Conservation (phyloP, 1,140 invertebrate genomes). For the Eurosta solidaginis region DNA sequence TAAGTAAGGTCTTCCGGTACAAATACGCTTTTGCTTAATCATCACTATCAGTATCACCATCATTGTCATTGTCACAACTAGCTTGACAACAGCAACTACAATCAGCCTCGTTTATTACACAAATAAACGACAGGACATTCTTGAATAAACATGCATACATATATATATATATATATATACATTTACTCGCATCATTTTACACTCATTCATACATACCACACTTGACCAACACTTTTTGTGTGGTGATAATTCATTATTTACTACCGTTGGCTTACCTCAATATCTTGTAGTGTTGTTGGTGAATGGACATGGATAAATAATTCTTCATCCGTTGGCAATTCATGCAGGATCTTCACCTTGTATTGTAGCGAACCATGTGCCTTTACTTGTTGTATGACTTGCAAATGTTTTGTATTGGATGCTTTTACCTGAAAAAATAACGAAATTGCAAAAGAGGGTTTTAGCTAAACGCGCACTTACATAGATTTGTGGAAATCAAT, state of each 20-base stretch:
- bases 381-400: constrained; percentile 34
- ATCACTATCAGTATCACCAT: not conserved
- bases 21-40: not conserved
- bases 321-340: constrained; percentile 36
- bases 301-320: constrained; percentile 37
- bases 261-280: constrained; percentile 35
- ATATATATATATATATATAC: not conserved
- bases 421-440: constrained; percentile 38
- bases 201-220: not conserved
- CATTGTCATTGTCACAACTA: not conserved
- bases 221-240: not conserved
- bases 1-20: not conserved
- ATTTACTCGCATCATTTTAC: not conserved
- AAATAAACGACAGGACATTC: too few species aligned
- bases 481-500: too few species aligned
- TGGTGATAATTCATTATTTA: constrained; percentile 26
- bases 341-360: constrained; percentile 35
- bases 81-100: not conserved
- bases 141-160: too few species aligned
- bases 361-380: constrained; percentile 36
- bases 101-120: not conserved
- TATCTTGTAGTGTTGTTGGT: constrained; percentile 38
- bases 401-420: constrained; percentile 37
- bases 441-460: not conserved
- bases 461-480: too few species aligned